These are phyloP conservation scores for Hypercompe scribonia DNA, from an alignment of 2,888 invertebrate species.

Conservation along the genomic window DNA sequence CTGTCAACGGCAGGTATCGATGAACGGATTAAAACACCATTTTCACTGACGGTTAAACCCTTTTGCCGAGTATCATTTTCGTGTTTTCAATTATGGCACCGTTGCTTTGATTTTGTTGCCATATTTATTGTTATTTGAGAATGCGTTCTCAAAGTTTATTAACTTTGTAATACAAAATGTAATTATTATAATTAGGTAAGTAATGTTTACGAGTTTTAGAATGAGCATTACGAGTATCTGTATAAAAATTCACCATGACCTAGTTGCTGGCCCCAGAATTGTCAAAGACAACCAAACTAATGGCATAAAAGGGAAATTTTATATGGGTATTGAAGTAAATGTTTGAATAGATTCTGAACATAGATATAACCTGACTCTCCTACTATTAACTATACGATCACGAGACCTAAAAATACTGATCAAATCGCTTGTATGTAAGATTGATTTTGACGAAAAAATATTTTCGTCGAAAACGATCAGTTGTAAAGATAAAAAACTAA, in stretches of 20 bases:
- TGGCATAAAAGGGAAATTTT: background rate
- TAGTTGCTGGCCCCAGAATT: background rate
- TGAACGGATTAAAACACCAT: conserved; percentile 83
- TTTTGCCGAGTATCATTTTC: conserved; percentile 68
- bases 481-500: background rate
- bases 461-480: background rate
- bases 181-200: background rate
- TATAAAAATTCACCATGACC: background rate
- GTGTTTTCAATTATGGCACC: conserved; percentile 69
- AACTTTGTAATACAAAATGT: background rate
- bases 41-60: conserved; percentile 78
- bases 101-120: conserved; percentile 53
- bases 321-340: background rate
- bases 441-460: background rate
- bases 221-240: background rate
- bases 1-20: conserved; percentile 81
- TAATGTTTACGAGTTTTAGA: no score
- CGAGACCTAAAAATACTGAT: background rate
- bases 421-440: background rate
- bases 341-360: background rate
- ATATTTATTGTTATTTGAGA: conserved; percentile 24
- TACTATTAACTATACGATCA: background rate
- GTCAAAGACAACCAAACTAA: no score
- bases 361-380: background rate
- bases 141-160: background rate